A percentile compares a stretch with the other conserved stretches of the same genome.
These are phyloP conservation scores for Pseudomugil tenellus DNA, from an alignment of 2,797 vertebrate genomes.

Conservation along the genomic window DNA sequence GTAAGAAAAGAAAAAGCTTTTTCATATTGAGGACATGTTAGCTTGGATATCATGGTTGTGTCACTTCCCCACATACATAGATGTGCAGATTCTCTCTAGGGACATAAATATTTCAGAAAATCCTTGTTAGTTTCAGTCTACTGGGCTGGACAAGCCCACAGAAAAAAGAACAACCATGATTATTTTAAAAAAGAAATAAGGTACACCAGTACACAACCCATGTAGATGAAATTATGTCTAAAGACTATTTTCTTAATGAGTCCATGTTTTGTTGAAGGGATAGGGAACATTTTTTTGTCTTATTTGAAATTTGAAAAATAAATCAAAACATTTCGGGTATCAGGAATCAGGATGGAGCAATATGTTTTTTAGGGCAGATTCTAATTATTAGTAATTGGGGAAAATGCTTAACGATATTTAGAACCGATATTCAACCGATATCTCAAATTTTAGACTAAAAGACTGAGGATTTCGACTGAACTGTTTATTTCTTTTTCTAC, in stretches of 20 bases:
- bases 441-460: too few species aligned
- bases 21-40: constrained; percentile 48
- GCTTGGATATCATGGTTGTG: constrained; percentile 30
- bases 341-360: too few species aligned
- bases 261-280: constrained; percentile 18
- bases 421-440: too few species aligned
- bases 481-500: too few species aligned
- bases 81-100: constrained; percentile 35
- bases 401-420: too few species aligned
- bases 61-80: constrained; percentile 25
- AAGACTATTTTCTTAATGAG: constrained; percentile 28
- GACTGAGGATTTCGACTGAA: too few species aligned
- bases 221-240: constrained; percentile 31
- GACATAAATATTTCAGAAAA: constrained; percentile 80
- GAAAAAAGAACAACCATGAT: constrained; percentile 36
- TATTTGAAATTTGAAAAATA: constrained; percentile 1
- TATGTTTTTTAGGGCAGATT: too few species aligned
- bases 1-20: constrained; percentile 16
- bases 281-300: not conserved
- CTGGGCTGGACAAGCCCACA: constrained; percentile 43
- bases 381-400: too few species aligned
- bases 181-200: constrained; percentile 13
- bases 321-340: not conserved
- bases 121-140: constrained; percentile 81
- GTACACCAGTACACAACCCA: constrained; percentile 60